These are phyloP conservation scores for Merluccius polli DNA, from an alignment of 2,797 vertebrate species.

Conservation along the genomic window DNA sequence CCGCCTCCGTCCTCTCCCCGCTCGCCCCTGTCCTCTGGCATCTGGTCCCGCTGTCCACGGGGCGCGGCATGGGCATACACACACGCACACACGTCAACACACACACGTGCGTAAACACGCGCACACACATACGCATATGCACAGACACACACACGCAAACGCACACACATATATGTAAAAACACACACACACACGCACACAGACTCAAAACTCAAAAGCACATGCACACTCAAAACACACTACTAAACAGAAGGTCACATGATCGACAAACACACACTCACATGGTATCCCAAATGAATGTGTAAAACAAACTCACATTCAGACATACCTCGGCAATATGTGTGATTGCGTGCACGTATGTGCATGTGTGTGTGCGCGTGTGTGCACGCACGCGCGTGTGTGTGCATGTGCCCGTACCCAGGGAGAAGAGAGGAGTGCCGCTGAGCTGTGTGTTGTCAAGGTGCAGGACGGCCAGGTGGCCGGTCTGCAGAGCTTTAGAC, in stretches of 20 bases:
- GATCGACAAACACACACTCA: no score
- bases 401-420: conserved; percentile 55
- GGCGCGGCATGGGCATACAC: conserved; percentile 29
- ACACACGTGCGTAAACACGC: neutral
- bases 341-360: neutral
- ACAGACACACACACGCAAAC: no score
- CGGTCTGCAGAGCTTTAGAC: conserved; percentile 69
- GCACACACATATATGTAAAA: no score
- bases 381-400: neutral
- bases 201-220: no score
- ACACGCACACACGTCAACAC: conserved; percentile 14
- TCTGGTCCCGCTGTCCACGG: conserved; percentile 77
- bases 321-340: no score
- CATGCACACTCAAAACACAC: no score
- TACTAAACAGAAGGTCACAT: no score
- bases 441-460: conserved; percentile 71
- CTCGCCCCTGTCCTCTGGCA: conserved; percentile 39
- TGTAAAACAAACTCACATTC: no score
- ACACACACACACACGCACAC: no score
- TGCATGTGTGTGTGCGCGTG: neutral
- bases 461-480: conserved; percentile 67
- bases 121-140: neutral
- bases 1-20: conserved; percentile 28
- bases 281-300: no score
- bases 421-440: conserved; percentile 69